Evolutionary conservation across 2,888 invertebrate genomes (phyloP), one percentile per base, ranked within the genome.

Genomic region (Nemotelus pantherinus): DNA sequence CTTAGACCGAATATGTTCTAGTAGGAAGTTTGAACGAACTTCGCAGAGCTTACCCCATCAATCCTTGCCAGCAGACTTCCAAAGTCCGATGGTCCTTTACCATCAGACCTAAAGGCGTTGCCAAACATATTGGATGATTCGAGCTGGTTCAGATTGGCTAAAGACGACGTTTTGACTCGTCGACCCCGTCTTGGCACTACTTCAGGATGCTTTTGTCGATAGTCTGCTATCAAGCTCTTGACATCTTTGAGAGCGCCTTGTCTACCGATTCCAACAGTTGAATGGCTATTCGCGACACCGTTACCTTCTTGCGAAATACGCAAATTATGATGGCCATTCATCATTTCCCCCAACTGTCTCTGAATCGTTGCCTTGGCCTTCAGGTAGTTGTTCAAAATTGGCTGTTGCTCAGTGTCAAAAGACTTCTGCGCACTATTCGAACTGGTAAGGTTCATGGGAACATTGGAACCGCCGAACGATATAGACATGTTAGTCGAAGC

Each of bases 181-280:
- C 92, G 88, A 3, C 92, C 92, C 81, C 93, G 89, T 81, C 93
- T 87, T 0, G 93, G 93, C 0, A 93, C 91, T 3, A 91, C 88
- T 81, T 94, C 93, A 0, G 94, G 93, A 86, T 94, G 93, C 81
- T 92, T 89, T 80, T 93, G 92, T 81, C 94, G 90, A 83, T 93
- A 93, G 84, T 94, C 94, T 0, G 94, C 94, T 83, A 94, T 94
- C 77, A 95, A 93, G 3, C 94, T 93, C 84, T 93, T 92, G 0
- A 95, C 94, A 84, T 95, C 94, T 78, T 94, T 91, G n/a, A 93
- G 92, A 0, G 93, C 92, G 0, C 94, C 92, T 83, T 94, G 94
- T 0, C 93, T 88, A 0, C 93, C 93, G 87, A 89, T 79, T 81
- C 82, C 82, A 10, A 81, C 77, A 44, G 80, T 89, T 0, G 87